phyloP scores from a whole-genome alignment of 2,888 invertebrate genomes.

The Bugula neritina region DNA sequence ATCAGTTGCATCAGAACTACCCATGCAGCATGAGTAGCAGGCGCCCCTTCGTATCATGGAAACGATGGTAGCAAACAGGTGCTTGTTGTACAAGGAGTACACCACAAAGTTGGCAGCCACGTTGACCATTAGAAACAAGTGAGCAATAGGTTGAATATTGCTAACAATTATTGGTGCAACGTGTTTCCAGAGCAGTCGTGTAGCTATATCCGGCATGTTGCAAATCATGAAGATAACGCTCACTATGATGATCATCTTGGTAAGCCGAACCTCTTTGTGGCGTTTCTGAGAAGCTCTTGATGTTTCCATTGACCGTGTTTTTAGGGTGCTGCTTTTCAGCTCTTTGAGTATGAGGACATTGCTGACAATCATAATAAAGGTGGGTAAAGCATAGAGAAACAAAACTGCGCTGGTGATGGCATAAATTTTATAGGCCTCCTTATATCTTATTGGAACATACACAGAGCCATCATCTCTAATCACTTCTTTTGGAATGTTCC shows the following conservation, averaged over 20 bases:
- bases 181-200: conserved; percentile 15
- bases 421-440: background rate
- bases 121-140: conserved; percentile 18
- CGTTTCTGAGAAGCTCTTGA: background rate
- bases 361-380: conserved; percentile 2
- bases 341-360: background rate
- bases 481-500: conserved; percentile 2
- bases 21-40: background rate
- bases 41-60: conserved; percentile 52
- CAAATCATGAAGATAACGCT: background rate
- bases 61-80: conserved; percentile 3
- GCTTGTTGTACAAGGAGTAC: conserved; percentile 19
- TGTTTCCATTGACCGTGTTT: background rate
- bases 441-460: background rate
- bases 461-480: background rate
- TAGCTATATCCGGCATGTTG: conserved; percentile 5
- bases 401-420: background rate
- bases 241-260: conserved; percentile 17
- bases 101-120: conserved; percentile 16
- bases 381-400: conserved; percentile 11
- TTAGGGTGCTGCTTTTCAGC: background rate
- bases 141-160: conserved; percentile 8
- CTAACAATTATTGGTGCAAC: background rate
- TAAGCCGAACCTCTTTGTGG: background rate
- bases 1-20: no score